These are phyloP conservation scores for Drosophila prostipennis DNA, from an alignment of 2,888 invertebrate genomes.

Conservation along the genomic window DNA sequence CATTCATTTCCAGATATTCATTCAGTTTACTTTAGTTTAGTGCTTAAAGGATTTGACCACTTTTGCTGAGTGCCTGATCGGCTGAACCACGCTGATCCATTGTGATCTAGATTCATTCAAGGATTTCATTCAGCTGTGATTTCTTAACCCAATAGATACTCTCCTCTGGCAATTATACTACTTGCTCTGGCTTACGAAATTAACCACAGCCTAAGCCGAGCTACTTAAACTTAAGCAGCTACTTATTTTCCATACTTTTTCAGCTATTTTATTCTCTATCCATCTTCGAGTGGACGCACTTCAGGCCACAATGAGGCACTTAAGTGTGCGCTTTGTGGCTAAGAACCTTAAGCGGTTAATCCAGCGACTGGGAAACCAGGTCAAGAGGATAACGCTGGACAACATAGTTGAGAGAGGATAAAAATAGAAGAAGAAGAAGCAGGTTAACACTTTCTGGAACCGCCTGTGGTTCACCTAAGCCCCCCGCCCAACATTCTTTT, in stretches of 20 bases:
- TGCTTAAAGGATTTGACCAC: constrained; percentile 20
- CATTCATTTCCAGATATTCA: background rate
- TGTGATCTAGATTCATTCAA: background rate
- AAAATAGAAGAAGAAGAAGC: background rate
- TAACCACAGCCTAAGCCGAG: constrained; percentile 34
- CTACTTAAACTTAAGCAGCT: constrained; percentile 37
- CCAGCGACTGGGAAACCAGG: constrained; percentile 27
- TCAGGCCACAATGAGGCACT: constrained; percentile 69
- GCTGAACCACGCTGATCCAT: constrained; percentile 14
- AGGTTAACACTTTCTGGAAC: constrained; percentile 63
- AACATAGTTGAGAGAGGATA: too few species aligned
- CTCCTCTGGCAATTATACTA: constrained; percentile 4
- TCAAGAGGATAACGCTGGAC: constrained; percentile 24
- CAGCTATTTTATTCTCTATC: background rate
- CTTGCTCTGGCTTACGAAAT: constrained; percentile 1
- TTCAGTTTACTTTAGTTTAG: constrained; percentile 5
- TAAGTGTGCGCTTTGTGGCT: constrained; percentile 62
- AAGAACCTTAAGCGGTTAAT: constrained; percentile 63
- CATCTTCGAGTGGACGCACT: constrained; percentile 64
- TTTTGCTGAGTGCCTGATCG: constrained; percentile 22
- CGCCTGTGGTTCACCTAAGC: constrained; percentile 45
- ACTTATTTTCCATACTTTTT: background rate
- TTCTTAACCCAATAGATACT: constrained; percentile 7
- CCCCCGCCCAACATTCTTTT: constrained; percentile 4
- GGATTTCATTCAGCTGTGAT: constrained; percentile 32